These are phyloP conservation scores for Zeugodacus cucurbitae DNA, from an alignment of 1,140 invertebrate species.

Conservation along the genomic window DNA sequence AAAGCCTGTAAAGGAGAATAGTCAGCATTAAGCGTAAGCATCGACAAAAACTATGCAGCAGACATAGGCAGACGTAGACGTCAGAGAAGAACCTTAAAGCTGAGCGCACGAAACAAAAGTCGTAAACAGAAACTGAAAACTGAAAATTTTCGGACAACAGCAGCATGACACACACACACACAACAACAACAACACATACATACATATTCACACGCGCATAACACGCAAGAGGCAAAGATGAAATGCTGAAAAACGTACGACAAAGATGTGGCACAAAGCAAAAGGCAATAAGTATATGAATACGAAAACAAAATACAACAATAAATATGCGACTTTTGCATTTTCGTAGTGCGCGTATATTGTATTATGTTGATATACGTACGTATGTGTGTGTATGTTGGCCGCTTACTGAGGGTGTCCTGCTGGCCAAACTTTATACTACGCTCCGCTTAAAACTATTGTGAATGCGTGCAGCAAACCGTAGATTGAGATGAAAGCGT, in stretches of 20 bases:
- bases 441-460: not conserved
- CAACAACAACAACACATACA: not conserved
- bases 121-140: slow-evolving; percentile 22
- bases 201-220: not conserved
- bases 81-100: not conserved
- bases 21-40: not conserved
- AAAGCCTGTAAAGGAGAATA: not conserved
- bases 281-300: slow-evolving; percentile 20
- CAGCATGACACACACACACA: not conserved
- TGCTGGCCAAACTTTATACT: slow-evolving; percentile 6
- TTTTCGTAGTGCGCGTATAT: not conserved
- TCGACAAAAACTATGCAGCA: slow-evolving; percentile 28
- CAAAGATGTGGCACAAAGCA: slow-evolving; percentile 10
- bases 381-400: not conserved
- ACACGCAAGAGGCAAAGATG: slow-evolving; percentile 10
- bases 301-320: slow-evolving; percentile 32
- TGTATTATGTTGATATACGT: not conserved
- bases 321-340: not conserved
- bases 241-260: slow-evolving; percentile 5
- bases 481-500: not conserved
- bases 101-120: not conserved
- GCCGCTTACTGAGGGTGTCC: not conserved
- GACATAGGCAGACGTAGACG: not conserved
- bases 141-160: slow-evolving; percentile 26
- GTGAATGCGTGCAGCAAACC: not conserved